These are phyloP conservation scores for Lycophotia porphyrea DNA, from an alignment of 2,888 invertebrate genomes.

Conservation along the genomic window DNA sequence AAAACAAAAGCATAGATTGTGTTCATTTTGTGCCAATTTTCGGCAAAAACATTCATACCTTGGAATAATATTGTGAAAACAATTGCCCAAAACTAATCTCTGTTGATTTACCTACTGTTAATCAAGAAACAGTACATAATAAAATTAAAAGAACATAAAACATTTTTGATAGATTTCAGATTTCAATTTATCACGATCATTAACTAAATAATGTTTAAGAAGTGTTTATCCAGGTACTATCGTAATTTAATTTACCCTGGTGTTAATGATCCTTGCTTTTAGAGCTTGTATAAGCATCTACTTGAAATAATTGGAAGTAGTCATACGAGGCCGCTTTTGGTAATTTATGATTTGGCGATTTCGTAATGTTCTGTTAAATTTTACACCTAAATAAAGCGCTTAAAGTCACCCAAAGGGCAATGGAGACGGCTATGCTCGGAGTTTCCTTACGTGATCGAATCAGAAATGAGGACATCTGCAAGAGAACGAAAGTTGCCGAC, in stretches of 20 bases:
- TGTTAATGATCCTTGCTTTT: not conserved
- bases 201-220: not conserved
- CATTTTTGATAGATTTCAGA: not conserved
- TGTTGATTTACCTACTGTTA: too few species aligned
- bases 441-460: too few species aligned
- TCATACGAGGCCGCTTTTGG: not conserved
- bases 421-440: too few species aligned
- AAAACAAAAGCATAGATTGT: not conserved
- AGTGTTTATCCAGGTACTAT: not conserved
- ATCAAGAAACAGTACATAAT: not conserved
- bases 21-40: not conserved
- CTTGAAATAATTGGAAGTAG: constrained; percentile 5
- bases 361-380: not conserved
- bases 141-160: not conserved
- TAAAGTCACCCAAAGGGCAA: too few species aligned
- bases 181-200: constrained; percentile 1
- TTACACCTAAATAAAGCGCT: too few species aligned
- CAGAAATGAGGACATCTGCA: too few species aligned
- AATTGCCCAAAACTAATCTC: not conserved
- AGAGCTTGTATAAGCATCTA: not conserved
- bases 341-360: not conserved
- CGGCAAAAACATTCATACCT: not conserved
- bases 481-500: too few species aligned
- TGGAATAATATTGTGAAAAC: not conserved
- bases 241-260: not conserved